Percentiles rank a stretch among this genome's conserved stretches.
These are phyloP conservation scores for Callocephalon fimbriatum DNA, from an alignment of 2,113 vertebrate genomes.

Conservation along the genomic window DNA sequence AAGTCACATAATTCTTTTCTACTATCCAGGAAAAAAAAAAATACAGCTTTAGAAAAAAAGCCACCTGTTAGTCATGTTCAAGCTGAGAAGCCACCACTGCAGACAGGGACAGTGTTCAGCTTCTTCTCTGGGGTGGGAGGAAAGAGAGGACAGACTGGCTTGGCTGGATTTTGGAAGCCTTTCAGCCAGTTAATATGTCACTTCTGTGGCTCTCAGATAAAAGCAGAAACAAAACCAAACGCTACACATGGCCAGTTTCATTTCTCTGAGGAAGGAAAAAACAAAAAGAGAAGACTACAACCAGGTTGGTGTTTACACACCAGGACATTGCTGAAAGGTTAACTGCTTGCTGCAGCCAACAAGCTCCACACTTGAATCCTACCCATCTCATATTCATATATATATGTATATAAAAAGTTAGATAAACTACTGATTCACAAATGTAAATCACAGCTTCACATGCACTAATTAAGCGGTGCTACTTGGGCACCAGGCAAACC, in stretches of 20 bases:
- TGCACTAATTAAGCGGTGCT: accelerated
- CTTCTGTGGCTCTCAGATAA: neutral
- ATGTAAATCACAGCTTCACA: neutral
- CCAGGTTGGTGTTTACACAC: neutral
- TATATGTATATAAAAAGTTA: neutral
- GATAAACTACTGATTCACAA: neutral
- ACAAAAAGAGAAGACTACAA: neutral
- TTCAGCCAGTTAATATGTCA: neutral
- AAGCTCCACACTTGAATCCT: neutral
- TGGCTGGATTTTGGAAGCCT: neutral
- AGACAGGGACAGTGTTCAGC: neutral
- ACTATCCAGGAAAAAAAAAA: too few species aligned
- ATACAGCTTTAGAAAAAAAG: neutral
- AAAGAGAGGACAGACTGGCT: neutral
- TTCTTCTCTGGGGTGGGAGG: neutral
- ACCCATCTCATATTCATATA: neutral
- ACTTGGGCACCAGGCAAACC: neutral
- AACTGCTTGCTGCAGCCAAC: neutral
- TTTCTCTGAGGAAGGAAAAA: neutral
- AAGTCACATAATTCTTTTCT: neutral
- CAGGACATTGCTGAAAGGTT: neutral
- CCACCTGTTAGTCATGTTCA: neutral
- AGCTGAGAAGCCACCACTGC: neutral
- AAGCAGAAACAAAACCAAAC: neutral
- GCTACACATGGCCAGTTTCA: neutral